Percentiles rank a stretch among this genome's conserved stretches.
Evolutionary conservation across 2,113 vertebrate genomes (phyloP).

Genomic region (Mormyrus lacerda): DNA sequence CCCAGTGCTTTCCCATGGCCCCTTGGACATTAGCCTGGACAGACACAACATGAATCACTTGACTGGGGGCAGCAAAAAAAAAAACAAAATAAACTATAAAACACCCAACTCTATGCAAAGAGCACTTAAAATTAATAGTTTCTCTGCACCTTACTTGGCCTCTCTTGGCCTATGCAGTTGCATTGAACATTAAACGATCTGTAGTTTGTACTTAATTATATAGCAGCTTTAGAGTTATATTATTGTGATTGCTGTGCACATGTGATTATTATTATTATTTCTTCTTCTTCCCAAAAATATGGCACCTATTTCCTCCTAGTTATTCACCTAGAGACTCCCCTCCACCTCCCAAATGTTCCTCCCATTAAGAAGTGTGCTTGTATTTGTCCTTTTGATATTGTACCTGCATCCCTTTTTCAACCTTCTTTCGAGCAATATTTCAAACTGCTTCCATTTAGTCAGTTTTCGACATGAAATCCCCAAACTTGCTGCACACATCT

Average conservation of each 20-base stretch:
- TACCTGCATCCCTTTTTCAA: too few species aligned
- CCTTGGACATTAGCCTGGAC: slow-evolving; percentile 26
- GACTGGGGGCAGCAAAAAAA: slow-evolving; percentile 37
- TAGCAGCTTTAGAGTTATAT: background rate
- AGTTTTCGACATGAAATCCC: too few species aligned
- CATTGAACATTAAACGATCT: background rate
- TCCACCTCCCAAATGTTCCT: background rate
- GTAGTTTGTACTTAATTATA: background rate
- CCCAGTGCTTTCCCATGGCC: slow-evolving; percentile 21
- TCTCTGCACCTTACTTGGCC: background rate
- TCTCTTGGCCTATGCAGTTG: background rate
- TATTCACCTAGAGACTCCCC: background rate
- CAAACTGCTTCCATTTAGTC: too few species aligned
- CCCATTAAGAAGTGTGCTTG: too few species aligned
- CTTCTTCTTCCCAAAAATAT: background rate
- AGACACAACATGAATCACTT: slow-evolving; percentile 44
- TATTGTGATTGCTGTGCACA: background rate
- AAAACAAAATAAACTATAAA: slow-evolving; percentile 38
- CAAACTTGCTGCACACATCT: too few species aligned
- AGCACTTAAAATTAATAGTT: background rate
- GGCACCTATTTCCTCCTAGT: background rate
- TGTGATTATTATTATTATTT: background rate
- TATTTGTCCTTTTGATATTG: too few species aligned
- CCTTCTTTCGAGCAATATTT: too few species aligned
- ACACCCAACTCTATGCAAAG: background rate